Conservation (phyloP, 2,797 vertebrate genomes). For the Chanos chanos region DNA sequence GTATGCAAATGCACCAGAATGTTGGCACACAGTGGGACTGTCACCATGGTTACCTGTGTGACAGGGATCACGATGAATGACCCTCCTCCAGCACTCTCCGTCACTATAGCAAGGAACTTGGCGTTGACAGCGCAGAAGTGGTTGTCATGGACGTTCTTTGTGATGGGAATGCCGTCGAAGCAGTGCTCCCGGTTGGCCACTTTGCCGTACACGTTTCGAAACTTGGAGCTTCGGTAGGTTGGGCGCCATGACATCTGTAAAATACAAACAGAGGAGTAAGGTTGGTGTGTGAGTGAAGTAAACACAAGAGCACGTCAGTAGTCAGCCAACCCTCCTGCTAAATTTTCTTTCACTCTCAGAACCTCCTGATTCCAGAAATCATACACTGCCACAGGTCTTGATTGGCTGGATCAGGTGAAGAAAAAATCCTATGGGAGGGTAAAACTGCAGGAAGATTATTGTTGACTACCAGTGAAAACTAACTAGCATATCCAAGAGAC, state of each 20-base stretch:
- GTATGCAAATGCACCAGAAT: not conserved
- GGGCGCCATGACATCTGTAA: conserved; percentile 98
- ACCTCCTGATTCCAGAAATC: not conserved
- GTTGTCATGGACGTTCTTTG: conserved; percentile 98
- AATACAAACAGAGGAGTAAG: conserved; percentile 11
- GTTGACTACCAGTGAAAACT: too few relatives aligned
- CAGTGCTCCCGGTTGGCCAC: conserved; percentile 91
- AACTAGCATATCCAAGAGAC: too few relatives aligned
- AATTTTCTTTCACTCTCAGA: not conserved
- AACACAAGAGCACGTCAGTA: not conserved
- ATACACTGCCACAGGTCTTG: too few relatives aligned
- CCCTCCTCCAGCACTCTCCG: conserved; percentile 89
- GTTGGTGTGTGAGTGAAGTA: not conserved
- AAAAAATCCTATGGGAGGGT: too few relatives aligned
- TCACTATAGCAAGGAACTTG: conserved; percentile 92
- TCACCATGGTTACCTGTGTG: conserved; percentile 79
- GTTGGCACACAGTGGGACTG: not conserved
- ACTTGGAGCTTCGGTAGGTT: conserved; percentile 98
- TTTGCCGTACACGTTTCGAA: conserved; percentile 97
- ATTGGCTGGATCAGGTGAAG: too few relatives aligned
- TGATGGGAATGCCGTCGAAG: conserved; percentile 94
- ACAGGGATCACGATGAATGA: conserved; percentile 91
- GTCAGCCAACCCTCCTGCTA: too few relatives aligned
- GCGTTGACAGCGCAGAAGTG: conserved; percentile 96
- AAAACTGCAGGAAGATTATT: too few relatives aligned